Evolutionary conservation across 2,888 invertebrate species (phyloP).

Genomic region (Chorisops tibialis): DNA sequence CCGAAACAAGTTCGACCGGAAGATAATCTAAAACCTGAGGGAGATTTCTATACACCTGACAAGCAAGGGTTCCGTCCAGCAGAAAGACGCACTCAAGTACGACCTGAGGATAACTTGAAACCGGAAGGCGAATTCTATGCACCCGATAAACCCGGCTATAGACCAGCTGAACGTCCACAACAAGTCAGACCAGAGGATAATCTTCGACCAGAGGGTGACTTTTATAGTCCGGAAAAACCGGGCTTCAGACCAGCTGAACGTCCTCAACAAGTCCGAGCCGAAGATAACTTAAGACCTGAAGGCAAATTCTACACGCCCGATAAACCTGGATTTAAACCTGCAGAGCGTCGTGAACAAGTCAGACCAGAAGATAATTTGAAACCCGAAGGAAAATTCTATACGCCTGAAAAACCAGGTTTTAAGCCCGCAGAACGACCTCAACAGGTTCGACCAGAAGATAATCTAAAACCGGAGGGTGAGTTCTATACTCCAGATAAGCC

Average conservation of each 20-base stretch:
- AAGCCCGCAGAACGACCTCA: conserved; percentile 54
- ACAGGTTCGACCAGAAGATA: conserved; percentile 52
- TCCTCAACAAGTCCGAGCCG: conserved; percentile 39
- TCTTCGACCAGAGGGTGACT: conserved; percentile 57
- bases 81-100: conserved; percentile 52
- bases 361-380: conserved; percentile 53
- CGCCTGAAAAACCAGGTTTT: conserved; percentile 52
- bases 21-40: conserved; percentile 54
- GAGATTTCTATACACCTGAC: conserved; percentile 55
- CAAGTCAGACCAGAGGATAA: conserved; percentile 52
- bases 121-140: conserved; percentile 59
- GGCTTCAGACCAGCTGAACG: conserved; percentile 43
- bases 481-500: conserved; percentile 44
- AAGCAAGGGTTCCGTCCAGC: conserved; percentile 44
- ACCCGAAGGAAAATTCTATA: conserved; percentile 54
- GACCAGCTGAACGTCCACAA: conserved; percentile 49
- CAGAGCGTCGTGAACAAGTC: conserved; percentile 49
- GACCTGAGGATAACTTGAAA: conserved; percentile 52
- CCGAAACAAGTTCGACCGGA: conserved; percentile 57
- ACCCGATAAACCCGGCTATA: conserved; percentile 41
- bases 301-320: conserved; percentile 45
- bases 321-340: conserved; percentile 48
- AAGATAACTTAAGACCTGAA: conserved; percentile 55
- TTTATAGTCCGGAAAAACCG: conserved; percentile 51
- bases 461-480: conserved; percentile 56